Evolutionary conservation across 2,888 invertebrate genomes (phyloP).

Genomic region (Leptinotarsa rubiginosa): DNA sequence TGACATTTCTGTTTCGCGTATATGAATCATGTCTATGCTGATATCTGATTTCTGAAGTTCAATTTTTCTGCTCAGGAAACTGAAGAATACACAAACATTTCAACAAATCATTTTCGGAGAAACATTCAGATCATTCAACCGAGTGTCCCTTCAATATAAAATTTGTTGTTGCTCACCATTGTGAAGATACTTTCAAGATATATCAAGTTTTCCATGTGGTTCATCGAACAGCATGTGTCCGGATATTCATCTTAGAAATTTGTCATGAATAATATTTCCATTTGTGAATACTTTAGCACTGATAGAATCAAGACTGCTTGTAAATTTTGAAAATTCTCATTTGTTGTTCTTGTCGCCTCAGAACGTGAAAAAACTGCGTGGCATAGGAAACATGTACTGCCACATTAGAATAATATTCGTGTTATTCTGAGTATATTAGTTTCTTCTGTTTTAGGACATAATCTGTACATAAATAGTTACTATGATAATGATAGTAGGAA

Average conservation of each 20-base stretch:
- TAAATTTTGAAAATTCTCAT: constrained; percentile 25
- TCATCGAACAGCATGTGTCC: background rate
- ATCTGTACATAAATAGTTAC: constrained; percentile 39
- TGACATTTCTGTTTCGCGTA: too few species aligned
- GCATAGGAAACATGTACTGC: constrained; percentile 33
- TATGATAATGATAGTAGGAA: constrained; percentile 36
- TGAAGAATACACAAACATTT: too few species aligned
- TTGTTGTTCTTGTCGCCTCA: constrained; percentile 20
- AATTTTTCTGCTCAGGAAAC: too few species aligned
- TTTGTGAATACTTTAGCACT: constrained; percentile 9
- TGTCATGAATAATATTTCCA: background rate
- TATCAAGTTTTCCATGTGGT: background rate
- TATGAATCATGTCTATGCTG: too few species aligned
- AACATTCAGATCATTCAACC: too few species aligned
- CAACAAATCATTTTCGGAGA: too few species aligned
- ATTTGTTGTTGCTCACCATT: constrained; percentile 8
- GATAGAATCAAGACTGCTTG: constrained; percentile 33
- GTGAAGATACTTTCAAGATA: too few species aligned
- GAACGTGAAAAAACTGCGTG: constrained; percentile 18
- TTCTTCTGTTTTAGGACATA: constrained; percentile 25
- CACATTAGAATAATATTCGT: constrained; percentile 30
- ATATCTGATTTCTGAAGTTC: too few species aligned
- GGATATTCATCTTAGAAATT: background rate
- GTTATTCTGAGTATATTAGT: constrained; percentile 30
- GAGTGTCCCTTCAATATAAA: background rate